Evolutionary conservation across 2,797 vertebrate genomes (phyloP), one percentile per base, ranked within the genome.

Genomic region (Astyanax mexicanus): DNA sequence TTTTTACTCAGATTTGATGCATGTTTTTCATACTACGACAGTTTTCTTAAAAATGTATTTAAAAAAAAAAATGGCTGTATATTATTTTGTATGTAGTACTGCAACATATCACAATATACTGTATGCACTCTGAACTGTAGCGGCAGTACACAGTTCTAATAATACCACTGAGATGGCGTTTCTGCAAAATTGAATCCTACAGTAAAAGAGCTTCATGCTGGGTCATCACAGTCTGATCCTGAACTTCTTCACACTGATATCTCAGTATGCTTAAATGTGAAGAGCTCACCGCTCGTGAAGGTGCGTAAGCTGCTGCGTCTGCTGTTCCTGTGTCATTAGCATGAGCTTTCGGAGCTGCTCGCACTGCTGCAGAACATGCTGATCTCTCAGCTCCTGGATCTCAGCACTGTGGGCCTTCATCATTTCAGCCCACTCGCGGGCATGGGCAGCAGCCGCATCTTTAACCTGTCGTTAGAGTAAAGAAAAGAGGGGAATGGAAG

Each of bases 351-450:
- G 91, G 72, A 96, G 90, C 19, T 93, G 87, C 3, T 95, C 95
- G 0, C 94, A 94, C 80, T 95, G 94, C 42, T 95, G 94, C 79
- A 88, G 90, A 51, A 94, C 83, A 55, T 96, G 95, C 44, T 94
- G 86, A 69, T 95, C 94, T 0, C 88, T 89, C 75, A 95, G 90
- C 38, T 93, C 92, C 62, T 95, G 94, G 77, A 93, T 93, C 84
- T 95, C 94, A 0, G 89, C 90, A 1, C 90, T 90, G 71, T 94
- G 94, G 0, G 92, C 92, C 51, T 91, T 92, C 80, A 93, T 90
- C 92, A 95, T 92, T 72, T 94, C 94, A 0, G 93, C 92, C 92
- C 93, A 94, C 68, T 96, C 94, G 13, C 93, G 93, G 1, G 93
- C 94, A 75, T 96, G 95, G 79, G 92, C 92, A 0, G 92, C 92